Conservation (phyloP, 1,140 invertebrate species). For the Macrostomum lignano region DNA sequence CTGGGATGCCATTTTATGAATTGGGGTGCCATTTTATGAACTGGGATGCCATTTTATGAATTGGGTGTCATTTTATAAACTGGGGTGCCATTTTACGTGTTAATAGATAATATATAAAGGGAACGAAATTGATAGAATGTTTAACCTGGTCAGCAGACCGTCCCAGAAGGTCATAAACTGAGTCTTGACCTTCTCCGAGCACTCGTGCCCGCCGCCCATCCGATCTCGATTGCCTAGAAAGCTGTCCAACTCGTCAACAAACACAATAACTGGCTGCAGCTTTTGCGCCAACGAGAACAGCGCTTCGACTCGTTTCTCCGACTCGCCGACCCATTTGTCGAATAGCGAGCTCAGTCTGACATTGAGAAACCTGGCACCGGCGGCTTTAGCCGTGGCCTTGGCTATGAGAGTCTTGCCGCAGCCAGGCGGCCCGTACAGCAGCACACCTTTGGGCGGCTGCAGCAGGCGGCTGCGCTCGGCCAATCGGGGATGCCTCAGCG, state of each 20-base stretch:
- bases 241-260: slow-evolving; percentile 91
- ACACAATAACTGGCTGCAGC: slow-evolving; percentile 69
- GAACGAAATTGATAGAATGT: slow-evolving; percentile 44
- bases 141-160: slow-evolving; percentile 29
- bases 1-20: too few species aligned
- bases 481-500: background rate
- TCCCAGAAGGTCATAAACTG: slow-evolving; percentile 39
- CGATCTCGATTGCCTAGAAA: too few species aligned
- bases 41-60: too few species aligned
- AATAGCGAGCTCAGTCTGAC: too few species aligned
- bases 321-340: slow-evolving; percentile 93
- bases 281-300: slow-evolving; percentile 81
- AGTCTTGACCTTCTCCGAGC: slow-evolving; percentile 88
- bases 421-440: slow-evolving; percentile 63
- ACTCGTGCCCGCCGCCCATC: slow-evolving; percentile 69
- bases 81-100: too few species aligned
- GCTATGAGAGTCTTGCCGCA: slow-evolving; percentile 3
- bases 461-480: slow-evolving; percentile 2
- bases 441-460: slow-evolving; percentile 74
- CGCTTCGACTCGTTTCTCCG: slow-evolving; percentile 72
- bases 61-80: too few species aligned
- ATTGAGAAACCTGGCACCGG: slow-evolving; percentile 61
- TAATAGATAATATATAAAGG: too few species aligned
- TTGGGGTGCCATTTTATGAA: too few species aligned
- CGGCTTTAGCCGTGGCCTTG: slow-evolving; percentile 7